Conservation (phyloP, 2,797 vertebrate species). For the Huso huso region DNA sequence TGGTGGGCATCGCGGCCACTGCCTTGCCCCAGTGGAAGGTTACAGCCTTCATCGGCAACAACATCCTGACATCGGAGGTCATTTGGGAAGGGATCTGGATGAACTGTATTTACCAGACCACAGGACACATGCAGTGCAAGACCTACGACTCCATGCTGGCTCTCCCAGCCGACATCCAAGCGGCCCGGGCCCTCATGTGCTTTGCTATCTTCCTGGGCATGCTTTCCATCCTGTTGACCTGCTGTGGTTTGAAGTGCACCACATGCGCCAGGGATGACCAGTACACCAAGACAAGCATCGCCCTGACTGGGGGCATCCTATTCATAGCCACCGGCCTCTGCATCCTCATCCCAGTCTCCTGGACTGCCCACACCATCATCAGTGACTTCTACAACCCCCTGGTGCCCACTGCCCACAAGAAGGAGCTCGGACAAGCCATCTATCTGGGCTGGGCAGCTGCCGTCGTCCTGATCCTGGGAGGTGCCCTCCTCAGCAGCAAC, state of each 20-base stretch:
- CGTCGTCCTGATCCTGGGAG: constrained; percentile 65
- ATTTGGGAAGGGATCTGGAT: constrained; percentile 77
- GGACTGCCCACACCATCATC: constrained; percentile 66
- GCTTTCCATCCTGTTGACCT: constrained; percentile 72
- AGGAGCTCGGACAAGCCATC: constrained; percentile 69
- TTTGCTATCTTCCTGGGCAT: constrained; percentile 69
- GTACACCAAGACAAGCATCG: constrained; percentile 63
- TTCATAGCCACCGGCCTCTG: constrained; percentile 69
- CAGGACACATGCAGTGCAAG: constrained; percentile 72
- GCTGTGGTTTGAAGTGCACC: constrained; percentile 75
- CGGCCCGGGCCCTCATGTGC: constrained; percentile 68
- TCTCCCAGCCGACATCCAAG: constrained; percentile 63
- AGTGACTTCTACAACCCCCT: constrained; percentile 70
- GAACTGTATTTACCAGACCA: constrained; percentile 72
- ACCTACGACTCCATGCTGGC: constrained; percentile 70
- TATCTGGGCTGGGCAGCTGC: constrained; percentile 67
- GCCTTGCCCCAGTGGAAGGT: constrained; percentile 75
- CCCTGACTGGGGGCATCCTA: constrained; percentile 59
- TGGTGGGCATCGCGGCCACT: constrained; percentile 70
- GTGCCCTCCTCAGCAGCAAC: constrained; percentile 64
- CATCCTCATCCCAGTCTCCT: constrained; percentile 63
- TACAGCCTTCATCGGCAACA: constrained; percentile 66
- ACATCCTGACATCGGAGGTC: constrained; percentile 68
- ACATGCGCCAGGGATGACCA: constrained; percentile 68
- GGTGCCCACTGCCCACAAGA: constrained; percentile 58